Conservation (phyloP, 2,113 vertebrate species). For the Grammomys dolichurus region DNA sequence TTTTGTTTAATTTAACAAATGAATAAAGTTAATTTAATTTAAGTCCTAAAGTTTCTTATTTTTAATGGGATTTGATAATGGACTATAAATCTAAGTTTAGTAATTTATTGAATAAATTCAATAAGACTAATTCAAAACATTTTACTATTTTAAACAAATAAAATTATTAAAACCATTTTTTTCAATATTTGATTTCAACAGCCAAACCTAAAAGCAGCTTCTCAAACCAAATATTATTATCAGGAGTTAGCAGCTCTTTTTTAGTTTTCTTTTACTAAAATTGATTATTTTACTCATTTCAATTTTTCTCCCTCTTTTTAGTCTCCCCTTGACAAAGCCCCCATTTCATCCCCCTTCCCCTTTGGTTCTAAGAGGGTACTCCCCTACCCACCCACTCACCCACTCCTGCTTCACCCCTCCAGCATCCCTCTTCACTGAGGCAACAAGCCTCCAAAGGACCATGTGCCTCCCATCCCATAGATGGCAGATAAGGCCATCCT, state of each 20-base stretch:
- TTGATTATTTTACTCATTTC: too few species aligned
- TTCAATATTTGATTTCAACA: background rate
- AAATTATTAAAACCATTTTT: background rate
- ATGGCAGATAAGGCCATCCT: too few species aligned
- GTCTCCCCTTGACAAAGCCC: too few species aligned
- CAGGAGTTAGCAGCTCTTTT: background rate
- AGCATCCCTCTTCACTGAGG: too few species aligned
- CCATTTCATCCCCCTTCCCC: too few species aligned
- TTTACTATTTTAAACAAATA: background rate
- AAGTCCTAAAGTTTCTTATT: slow-evolving; percentile 23
- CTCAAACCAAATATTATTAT: background rate
- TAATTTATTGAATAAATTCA: slow-evolving; percentile 11
- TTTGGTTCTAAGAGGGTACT: too few species aligned
- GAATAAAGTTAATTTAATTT: slow-evolving; percentile 61
- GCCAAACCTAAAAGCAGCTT: background rate
- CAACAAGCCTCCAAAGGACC: too few species aligned
- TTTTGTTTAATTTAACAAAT: slow-evolving; percentile 50
- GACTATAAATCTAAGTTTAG: background rate
- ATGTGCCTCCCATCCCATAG: too few species aligned
- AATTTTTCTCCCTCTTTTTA: too few species aligned
- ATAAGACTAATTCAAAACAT: slow-evolving; percentile 17
- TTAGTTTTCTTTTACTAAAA: too few species aligned
- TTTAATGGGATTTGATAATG: background rate
- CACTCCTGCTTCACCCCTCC: too few species aligned
- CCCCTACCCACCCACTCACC: too few species aligned